phyloP scores from a whole-genome alignment of 35 echinoderm and acorn worm genomes.

The Apostichopus japonicus region DNA sequence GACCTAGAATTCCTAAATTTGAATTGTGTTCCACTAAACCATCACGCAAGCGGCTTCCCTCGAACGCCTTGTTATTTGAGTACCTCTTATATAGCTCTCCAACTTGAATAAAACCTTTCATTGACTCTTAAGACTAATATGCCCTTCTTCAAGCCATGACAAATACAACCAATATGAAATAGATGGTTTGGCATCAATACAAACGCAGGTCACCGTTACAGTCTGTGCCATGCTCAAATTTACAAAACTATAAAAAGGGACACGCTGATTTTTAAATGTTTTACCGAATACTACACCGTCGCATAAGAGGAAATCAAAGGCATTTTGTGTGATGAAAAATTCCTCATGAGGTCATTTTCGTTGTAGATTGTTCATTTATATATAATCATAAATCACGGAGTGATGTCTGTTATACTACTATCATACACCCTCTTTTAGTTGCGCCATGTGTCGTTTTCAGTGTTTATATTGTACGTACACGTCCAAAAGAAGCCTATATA shows the following conservation, averaged over 20 bases:
- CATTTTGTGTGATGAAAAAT: not conserved
- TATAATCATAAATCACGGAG: not conserved
- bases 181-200: not conserved
- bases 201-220: not conserved
- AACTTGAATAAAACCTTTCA: no score
- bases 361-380: not conserved
- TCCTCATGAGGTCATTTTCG: not conserved
- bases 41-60: no score
- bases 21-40: no score
- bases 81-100: no score
- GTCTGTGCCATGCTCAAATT: not conserved
- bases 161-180: not conserved
- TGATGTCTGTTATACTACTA: not conserved
- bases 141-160: no score
- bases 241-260: not conserved
- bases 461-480: not conserved
- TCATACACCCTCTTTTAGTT: not conserved
- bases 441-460: no score
- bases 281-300: not conserved
- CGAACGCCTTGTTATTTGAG: no score
- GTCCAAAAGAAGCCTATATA: not conserved
- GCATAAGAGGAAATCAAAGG: not conserved
- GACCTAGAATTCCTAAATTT: no score
- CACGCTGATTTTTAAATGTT: not conserved
- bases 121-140: no score